These are phyloP conservation scores for Lagopus muta DNA, from an alignment of 2,113 vertebrate species.

Conservation along the genomic window DNA sequence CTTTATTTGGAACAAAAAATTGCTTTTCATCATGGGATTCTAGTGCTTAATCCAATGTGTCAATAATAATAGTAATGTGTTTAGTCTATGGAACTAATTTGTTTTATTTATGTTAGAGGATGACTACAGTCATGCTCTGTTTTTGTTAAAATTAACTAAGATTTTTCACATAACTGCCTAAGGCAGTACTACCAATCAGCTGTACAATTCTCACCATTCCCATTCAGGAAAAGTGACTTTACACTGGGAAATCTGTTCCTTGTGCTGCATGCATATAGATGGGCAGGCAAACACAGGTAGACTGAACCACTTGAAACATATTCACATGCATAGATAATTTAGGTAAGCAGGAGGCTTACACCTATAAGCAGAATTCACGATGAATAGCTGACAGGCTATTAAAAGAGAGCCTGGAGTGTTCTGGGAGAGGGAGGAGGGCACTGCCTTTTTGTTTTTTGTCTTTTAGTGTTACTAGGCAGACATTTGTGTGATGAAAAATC, in stretches of 20 bases:
- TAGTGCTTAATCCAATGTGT: not conserved
- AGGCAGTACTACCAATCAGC: not conserved
- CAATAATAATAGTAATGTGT: not conserved
- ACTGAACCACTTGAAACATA: not conserved
- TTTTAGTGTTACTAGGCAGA: not conserved
- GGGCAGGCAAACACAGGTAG: not conserved
- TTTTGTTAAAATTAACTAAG: not conserved
- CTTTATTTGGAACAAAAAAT: not conserved
- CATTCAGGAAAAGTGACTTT: not conserved
- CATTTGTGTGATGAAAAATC: not conserved
- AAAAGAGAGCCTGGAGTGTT: not conserved
- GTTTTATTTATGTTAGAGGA: not conserved
- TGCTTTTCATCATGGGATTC: not conserved
- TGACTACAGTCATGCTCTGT: not conserved
- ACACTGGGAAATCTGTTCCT: not conserved
- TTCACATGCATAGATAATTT: not conserved
- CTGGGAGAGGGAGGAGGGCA: rapidly evolving
- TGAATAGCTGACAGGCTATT: not conserved
- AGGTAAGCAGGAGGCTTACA: not conserved
- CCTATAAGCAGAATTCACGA: not conserved
- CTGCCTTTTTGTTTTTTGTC: not conserved
- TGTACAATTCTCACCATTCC: not conserved
- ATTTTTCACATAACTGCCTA: not conserved
- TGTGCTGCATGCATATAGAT: rapidly evolving
- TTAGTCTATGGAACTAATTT: not conserved